Base-by-base conservation (phyloP, 1,140 invertebrate genomes). In the Vollenhovia emeryi region DNA sequence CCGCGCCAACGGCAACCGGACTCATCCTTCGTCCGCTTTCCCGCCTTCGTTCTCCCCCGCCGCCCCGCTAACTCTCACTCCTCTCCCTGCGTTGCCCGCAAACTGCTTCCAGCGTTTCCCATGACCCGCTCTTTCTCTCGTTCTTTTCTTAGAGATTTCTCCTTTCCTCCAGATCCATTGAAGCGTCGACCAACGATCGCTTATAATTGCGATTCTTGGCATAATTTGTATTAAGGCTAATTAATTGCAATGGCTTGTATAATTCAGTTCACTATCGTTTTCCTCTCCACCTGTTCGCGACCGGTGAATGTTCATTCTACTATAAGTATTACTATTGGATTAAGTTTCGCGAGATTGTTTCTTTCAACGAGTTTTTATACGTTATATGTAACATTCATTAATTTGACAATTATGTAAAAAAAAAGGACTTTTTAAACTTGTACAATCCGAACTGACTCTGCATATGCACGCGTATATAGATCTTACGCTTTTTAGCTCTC, bases 171-270 rank as follows among this genome's bases (percentile, higher is more conserved):
- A 40, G 9, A 21, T 11, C 30, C 36, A 33, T 66, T 64, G 71
- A 64, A 52, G 52, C 71, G 66, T 80, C 75, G 68, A 86, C 73
- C 79, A 89, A 89, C 87, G 87, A 86, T 89, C 91, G 74, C 91
- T 93, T 93, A 91, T 94, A 94, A 95, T 94, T 95, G 89, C 93
- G 57, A 93, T 92, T 93, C 91, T 87, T 91, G 89, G 89, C 92
- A 94, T 94, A 93, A 94, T 94, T 94, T 94, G 94, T 93, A 94
- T 94, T 94, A 94, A 94, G 93, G 92, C 93, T 94, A 94, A 95
- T 94, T 94, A 95, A 94, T 94, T 94, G 93, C 93, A 93, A 93
- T 93, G 90, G 92, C 89, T 92, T 89, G 92, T 92, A 93, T 95
- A 93, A 94, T 94, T 93, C 83, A 86, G 85, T 91, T 92, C 24